A percentile compares a stretch with the other conserved stretches of the same genome.
Conservation (phyloP, 2,888 invertebrate genomes). For the Epinotia bilunana region DNA sequence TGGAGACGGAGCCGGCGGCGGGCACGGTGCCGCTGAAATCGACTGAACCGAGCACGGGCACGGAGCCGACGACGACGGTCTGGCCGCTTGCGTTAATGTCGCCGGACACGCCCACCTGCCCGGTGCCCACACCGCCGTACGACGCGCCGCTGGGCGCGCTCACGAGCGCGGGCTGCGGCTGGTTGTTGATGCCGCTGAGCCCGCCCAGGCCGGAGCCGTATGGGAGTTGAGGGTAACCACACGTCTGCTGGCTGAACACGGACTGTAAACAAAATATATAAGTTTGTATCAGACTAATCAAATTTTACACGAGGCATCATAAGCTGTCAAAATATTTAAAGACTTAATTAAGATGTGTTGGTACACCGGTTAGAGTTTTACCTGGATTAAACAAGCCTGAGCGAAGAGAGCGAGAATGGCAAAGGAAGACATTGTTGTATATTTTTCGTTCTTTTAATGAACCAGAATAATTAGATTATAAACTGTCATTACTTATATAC, state of each 20-base stretch:
- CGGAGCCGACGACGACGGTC: slow-evolving; percentile 32
- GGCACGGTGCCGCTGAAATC: slow-evolving; percentile 25
- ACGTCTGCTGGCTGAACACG: slow-evolving; percentile 17
- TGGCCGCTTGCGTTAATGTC: slow-evolving; percentile 18
- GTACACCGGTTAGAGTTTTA: neutral
- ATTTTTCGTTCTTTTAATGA: neutral
- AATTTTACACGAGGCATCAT: neutral
- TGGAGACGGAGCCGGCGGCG: slow-evolving; percentile 34
- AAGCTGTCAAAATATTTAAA: neutral
- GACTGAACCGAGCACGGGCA: slow-evolving; percentile 36
- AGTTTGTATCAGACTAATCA: neutral
- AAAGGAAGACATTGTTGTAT: slow-evolving; percentile 29
- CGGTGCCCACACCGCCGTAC: slow-evolving; percentile 39
- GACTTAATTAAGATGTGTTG: neutral
- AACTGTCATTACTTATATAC: slow-evolving; percentile 15
- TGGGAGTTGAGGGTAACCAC: slow-evolving; percentile 1
- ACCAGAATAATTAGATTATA: slow-evolving; percentile 8
- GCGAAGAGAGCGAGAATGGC: slow-evolving; percentile 7
- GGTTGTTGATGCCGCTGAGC: neutral
- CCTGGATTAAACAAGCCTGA: slow-evolving; percentile 35
- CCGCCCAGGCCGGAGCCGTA: neutral
- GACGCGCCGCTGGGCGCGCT: slow-evolving; percentile 8
- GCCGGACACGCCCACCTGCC: slow-evolving; percentile 23
- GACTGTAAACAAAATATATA: slow-evolving; percentile 8
- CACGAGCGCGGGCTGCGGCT: neutral